Evolutionary conservation across 1,140 invertebrate species (phyloP).

Genomic region (Solen grandis): DNA sequence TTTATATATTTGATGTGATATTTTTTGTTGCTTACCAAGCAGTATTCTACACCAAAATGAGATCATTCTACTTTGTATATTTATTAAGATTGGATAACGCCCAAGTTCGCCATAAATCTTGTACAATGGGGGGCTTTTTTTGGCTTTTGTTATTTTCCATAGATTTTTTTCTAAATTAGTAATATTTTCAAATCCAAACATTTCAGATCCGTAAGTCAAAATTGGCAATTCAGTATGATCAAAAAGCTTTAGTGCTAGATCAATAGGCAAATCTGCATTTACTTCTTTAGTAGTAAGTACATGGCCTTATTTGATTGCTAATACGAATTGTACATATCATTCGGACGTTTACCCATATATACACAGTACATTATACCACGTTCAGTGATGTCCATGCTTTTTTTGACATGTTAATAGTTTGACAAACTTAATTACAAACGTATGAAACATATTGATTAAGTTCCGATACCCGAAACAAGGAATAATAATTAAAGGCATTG

Average conservation of each 20-base stretch:
- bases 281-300: slow-evolving; percentile 9
- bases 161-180: slow-evolving; percentile 1
- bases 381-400: no score
- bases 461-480: no score
- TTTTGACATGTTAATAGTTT: no score
- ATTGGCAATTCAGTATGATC: slow-evolving; percentile 19
- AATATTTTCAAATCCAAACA: slow-evolving; percentile 13
- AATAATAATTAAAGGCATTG: no score
- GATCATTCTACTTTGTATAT: background rate
- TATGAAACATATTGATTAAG: no score
- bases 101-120: slow-evolving; percentile 14
- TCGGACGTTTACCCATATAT: no score
- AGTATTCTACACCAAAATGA: no score
- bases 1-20: slow-evolving; percentile 6
- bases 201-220: slow-evolving; percentile 16
- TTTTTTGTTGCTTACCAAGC: slow-evolving; percentile 6
- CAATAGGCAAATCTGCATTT: background rate
- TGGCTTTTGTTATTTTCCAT: slow-evolving; percentile 14
- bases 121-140: background rate
- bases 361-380: no score
- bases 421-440: no score
- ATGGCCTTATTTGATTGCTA: slow-evolving; percentile 27
- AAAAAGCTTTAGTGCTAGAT: slow-evolving; percentile 23
- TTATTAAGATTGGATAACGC: slow-evolving; percentile 14
- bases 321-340: no score